phyloP scores from a whole-genome alignment of 2,113 vertebrate species.

The Cebus imitator region DNA sequence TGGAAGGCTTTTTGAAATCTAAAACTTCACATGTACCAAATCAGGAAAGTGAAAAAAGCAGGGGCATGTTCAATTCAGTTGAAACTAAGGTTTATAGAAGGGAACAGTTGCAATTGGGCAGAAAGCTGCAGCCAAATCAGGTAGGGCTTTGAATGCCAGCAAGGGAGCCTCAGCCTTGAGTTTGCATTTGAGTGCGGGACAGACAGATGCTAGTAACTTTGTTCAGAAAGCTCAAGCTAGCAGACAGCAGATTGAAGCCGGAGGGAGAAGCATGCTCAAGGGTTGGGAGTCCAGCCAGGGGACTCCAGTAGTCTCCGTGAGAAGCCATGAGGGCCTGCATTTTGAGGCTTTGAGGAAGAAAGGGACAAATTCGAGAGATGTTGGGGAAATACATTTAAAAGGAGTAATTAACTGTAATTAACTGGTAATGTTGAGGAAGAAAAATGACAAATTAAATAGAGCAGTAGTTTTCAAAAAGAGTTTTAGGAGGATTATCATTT shows the following conservation, averaged over 20 bases:
- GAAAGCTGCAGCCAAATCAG: neutral
- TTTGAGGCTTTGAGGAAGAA: neutral
- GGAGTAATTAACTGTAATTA: neutral
- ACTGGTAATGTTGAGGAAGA: neutral
- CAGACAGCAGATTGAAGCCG: neutral
- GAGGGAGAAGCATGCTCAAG: neutral
- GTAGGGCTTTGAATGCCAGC: neutral
- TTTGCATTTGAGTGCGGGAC: neutral
- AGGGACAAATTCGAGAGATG: neutral
- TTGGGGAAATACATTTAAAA: neutral
- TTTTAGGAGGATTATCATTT: neutral
- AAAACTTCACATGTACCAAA: neutral
- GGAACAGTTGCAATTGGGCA: neutral
- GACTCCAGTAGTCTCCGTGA: neutral
- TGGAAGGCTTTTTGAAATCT: neutral
- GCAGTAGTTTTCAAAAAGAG: neutral
- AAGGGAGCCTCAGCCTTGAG: neutral
- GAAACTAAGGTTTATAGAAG: neutral
- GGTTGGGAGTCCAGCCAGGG: too few relatives aligned
- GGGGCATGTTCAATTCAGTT: neutral
- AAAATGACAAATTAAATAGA: neutral
- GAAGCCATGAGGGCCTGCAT: neutral
- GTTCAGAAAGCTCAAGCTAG: neutral
- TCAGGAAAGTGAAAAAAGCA: neutral
- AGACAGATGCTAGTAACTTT: neutral